Evolutionary conservation across 2,888 invertebrate genomes (phyloP).

Genomic region (Yponomeuta plumbellus): DNA sequence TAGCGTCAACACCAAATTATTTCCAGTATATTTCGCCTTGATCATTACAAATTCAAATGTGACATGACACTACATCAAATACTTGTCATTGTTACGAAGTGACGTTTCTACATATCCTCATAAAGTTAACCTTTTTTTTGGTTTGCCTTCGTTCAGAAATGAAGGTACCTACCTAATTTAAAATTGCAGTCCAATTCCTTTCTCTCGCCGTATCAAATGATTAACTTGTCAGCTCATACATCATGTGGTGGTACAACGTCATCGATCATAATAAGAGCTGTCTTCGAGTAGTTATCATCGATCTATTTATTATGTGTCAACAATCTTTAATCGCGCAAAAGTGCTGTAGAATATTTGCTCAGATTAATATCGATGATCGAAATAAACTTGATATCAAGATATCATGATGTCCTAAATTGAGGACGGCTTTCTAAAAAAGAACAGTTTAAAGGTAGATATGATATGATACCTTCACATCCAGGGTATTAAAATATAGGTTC

Average conservation of each 20-base stretch:
- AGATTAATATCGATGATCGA: neutral
- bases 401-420: too few relatives aligned
- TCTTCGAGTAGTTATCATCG: conserved; percentile 3
- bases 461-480: neutral
- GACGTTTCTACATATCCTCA: neutral
- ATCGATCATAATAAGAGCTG: conserved; percentile 9
- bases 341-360: neutral
- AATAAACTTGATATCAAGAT: too few relatives aligned
- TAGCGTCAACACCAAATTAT: conserved; percentile 22
- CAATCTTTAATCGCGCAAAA: neutral
- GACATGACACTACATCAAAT: conserved; percentile 21
- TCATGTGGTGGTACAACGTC: neutral
- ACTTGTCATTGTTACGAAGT: neutral
- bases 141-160: neutral
- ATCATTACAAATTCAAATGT: conserved; percentile 23
- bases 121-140: neutral
- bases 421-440: too few relatives aligned
- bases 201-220: neutral
- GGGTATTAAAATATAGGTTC: neutral
- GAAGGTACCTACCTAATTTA: neutral
- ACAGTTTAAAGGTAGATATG: too few relatives aligned
- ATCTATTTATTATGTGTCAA: conserved; percentile 5
- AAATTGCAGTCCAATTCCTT: neutral
- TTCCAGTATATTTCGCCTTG: conserved; percentile 26
- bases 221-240: conserved; percentile 4